Evolutionary conservation across 2,113 vertebrate genomes (phyloP).

Genomic region (Crotalus helleri): DNA sequence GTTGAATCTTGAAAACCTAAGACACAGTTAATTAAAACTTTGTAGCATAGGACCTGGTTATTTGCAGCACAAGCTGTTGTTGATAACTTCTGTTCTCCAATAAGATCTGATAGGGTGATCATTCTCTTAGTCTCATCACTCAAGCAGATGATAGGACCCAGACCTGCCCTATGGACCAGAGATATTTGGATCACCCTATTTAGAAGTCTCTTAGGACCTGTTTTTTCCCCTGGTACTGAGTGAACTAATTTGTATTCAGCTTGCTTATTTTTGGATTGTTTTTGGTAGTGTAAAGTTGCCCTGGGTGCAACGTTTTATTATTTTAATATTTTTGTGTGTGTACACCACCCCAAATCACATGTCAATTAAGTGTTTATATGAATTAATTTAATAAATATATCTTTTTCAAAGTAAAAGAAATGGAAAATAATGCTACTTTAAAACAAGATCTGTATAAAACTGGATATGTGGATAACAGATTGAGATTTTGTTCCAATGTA

Average conservation of each 20-base stretch:
- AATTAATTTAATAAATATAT: neutral
- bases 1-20: neutral
- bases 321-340: neutral
- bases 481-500: neutral
- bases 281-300: neutral
- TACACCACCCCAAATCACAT: neutral
- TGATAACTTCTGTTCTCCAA: neutral
- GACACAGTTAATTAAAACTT: neutral
- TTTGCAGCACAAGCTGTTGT: neutral
- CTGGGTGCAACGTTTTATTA: neutral
- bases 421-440: neutral
- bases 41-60: neutral
- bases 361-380: neutral
- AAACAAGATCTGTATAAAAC: neutral
- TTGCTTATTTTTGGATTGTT: neutral
- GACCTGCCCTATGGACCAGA: neutral
- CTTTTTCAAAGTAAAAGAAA: neutral
- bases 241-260: neutral
- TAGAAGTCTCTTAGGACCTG: neutral
- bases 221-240: neutral
- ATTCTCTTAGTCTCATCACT: neutral
- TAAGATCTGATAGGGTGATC: neutral
- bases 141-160: neutral
- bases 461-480: neutral
- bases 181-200: neutral